phyloP scores from a whole-genome alignment of 2,113 vertebrate genomes.

The Sphaerodactylus townsendi region DNA sequence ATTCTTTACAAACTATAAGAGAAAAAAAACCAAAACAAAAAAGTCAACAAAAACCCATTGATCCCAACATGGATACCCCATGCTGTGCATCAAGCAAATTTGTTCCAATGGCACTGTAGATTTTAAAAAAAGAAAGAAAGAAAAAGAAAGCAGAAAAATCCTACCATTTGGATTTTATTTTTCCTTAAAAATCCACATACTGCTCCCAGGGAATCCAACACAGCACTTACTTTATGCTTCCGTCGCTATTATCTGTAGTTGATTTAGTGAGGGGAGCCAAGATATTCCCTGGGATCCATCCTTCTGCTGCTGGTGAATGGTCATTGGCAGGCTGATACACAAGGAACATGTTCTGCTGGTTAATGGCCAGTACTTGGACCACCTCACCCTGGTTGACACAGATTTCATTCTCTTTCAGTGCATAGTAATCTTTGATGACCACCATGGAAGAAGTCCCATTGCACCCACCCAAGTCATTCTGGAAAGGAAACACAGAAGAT shows the following conservation, averaged over 20 bases:
- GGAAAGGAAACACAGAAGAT: constrained; percentile 59
- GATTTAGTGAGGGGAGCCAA: constrained; percentile 86
- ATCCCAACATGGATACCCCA: constrained; percentile 64
- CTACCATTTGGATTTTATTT: constrained; percentile 62
- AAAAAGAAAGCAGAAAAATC: constrained; percentile 67
- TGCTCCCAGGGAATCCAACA: constrained; percentile 77
- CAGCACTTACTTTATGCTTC: constrained; percentile 98
- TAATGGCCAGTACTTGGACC: constrained; percentile 93
- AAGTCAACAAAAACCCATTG: constrained; percentile 52
- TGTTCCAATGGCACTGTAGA: constrained; percentile 72
- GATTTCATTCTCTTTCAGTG: constrained; percentile 98
- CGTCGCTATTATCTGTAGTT: constrained; percentile 87
- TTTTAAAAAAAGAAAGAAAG: constrained; percentile 49
- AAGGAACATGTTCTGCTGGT: constrained; percentile 98
- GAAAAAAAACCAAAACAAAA: constrained; percentile 65
- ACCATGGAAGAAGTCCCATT: constrained; percentile 92
- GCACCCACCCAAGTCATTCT: constrained; percentile 84
- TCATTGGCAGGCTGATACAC: constrained; percentile 91
- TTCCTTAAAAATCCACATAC: constrained; percentile 78
- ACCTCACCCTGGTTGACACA: constrained; percentile 92
- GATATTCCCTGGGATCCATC: constrained; percentile 94
- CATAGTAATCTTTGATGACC: constrained; percentile 94
- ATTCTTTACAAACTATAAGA: constrained; percentile 74
- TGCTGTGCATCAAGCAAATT: constrained; percentile 66
- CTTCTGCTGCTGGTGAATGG: constrained; percentile 92